phyloP scores from a whole-genome alignment of 2,113 vertebrate genomes.

The Corythornis vintsioides region DNA sequence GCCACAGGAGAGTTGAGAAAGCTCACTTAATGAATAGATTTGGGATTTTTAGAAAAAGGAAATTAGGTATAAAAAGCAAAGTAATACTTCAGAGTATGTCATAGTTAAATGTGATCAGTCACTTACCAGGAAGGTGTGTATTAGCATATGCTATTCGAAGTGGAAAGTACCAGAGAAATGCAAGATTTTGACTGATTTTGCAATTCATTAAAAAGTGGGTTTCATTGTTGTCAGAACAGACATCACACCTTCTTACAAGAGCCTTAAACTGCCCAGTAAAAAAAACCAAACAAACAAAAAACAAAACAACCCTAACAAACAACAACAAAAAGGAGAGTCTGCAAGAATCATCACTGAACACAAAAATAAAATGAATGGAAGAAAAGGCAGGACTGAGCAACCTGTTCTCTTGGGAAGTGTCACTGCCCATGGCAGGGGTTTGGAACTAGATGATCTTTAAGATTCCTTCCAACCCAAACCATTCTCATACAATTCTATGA shows the following conservation, averaged over 20 bases:
- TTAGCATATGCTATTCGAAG: neutral
- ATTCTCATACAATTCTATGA: neutral
- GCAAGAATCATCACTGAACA: neutral
- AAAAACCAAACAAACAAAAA: too few relatives aligned
- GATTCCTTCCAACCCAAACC: too few relatives aligned
- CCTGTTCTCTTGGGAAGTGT: too few relatives aligned
- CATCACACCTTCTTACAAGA: neutral
- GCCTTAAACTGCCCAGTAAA: neutral
- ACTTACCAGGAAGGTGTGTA: neutral
- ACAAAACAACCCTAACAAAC: too few relatives aligned
- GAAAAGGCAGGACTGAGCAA: too few relatives aligned
- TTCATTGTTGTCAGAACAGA: neutral
- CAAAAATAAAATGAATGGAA: neutral
- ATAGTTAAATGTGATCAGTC: neutral
- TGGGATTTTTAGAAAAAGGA: neutral
- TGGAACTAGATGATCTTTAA: too few relatives aligned
- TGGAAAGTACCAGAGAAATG: neutral
- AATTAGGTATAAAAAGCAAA: neutral
- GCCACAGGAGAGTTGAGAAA: neutral
- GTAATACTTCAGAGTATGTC: neutral
- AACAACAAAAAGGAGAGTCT: neutral
- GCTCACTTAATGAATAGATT: neutral
- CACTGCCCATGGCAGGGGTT: too few relatives aligned
- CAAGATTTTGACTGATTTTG: neutral
- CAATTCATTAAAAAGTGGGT: neutral